Evolutionary conservation across 1,140 invertebrate species (phyloP), one percentile per base, ranked within the genome.

Genomic region (Hylaeus volcanicus): DNA sequence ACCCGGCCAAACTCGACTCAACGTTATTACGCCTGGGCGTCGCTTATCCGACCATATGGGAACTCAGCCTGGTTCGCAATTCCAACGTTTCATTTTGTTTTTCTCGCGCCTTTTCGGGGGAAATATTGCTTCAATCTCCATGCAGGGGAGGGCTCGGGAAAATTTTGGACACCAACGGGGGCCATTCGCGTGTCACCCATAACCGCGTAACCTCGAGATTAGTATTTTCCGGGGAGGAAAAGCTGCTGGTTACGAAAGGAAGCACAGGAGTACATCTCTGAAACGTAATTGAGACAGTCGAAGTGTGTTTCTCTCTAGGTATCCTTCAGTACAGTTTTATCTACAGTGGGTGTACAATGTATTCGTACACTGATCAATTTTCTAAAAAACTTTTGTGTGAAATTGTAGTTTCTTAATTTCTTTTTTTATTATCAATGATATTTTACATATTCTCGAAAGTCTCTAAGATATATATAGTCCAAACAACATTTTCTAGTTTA

Each of bases 41-140:
- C 41, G 51, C 37, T 79, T 63, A 53, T 45, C 26, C 74, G 48
- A 14, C 9, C 26, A 41, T 48, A 58, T 12, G 48, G 37, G 26
- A 26, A 26, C 26, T 11, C 41, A 11, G 51, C 45, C 26, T 8
- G 14, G 3, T 1, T 39, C 58, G 3, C 41, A 12, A 39, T 26
- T 43, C 26, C 26, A 26, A 5, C 2, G 3, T 41, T 12, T 41
- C 15, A 55, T 4, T 77, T 70, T 68, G 37, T 60, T 48, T 68
- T 53, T 58, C 12, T 6, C 3, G 41, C n/a, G 43, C 74, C 9
- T 45, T 51, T 66, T 56, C 48, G 3, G 11, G 41, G 39, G 39
- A 68, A 45, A 58, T 75, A 75, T 66, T 12, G n/a, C 39, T 37
- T 26, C 14, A 53, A 65, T 75, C 63, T 75, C 14, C 55, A 15